Evolutionary conservation across 1,140 invertebrate species (phyloP).

Genomic region (Mamestra configurata): DNA sequence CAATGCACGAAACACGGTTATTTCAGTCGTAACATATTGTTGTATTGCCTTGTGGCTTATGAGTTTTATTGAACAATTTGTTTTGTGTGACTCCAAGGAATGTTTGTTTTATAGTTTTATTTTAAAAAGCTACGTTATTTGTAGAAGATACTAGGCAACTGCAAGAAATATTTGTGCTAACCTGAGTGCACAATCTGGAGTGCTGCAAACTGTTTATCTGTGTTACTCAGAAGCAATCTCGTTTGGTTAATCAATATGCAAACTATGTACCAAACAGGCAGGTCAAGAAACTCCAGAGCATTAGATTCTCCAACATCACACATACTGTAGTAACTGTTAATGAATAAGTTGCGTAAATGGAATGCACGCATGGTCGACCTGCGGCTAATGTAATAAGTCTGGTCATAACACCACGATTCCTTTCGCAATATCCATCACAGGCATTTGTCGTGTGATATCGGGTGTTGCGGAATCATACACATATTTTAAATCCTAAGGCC

Average conservation of each 20-base stretch:
- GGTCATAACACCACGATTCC: conserved; percentile 32
- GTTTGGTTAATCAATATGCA: background rate
- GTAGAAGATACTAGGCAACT: too few species aligned
- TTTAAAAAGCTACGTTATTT: too few species aligned
- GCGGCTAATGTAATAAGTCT: conserved; percentile 41
- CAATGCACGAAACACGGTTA: background rate
- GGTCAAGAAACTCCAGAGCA: background rate
- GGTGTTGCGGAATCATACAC: conserved; percentile 25
- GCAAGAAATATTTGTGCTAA: too few species aligned
- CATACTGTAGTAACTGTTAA: conserved; percentile 8
- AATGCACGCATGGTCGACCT: conserved; percentile 51
- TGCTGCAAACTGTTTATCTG: background rate
- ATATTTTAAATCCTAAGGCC: conserved; percentile 34
- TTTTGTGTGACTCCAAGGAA: background rate
- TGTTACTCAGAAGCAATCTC: background rate
- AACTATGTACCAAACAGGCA: background rate
- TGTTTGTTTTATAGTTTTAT: background rate
- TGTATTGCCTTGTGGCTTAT: background rate
- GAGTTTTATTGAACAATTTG: background rate
- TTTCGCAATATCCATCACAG: conserved; percentile 45
- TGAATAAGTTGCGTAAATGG: conserved; percentile 52
- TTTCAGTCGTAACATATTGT: background rate
- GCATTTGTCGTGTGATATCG: conserved; percentile 22
- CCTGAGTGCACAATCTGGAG: background rate
- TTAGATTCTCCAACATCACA: background rate